Base-by-base conservation (phyloP, 2,797 vertebrate genomes). In the Sebastes itinus region DNA sequence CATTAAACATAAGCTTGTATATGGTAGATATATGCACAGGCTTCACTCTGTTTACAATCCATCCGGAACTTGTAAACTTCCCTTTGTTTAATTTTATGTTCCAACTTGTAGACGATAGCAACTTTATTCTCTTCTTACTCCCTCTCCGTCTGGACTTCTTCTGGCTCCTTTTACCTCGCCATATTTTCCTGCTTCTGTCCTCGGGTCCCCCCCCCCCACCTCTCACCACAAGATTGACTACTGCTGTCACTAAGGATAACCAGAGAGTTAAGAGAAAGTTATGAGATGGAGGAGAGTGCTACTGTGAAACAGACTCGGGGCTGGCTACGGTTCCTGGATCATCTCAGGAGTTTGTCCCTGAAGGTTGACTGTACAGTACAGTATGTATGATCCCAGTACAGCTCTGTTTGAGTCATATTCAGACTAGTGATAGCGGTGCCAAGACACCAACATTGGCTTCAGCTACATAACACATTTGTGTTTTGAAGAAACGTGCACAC, bases 81-180 rank as follows among this genome's bases (percentile, higher is more conserved):
- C 46, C 46, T 66, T 67, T 83, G 63, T 87, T 80, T 82, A 75
- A 84, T 82, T 84, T 86, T 67, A 71, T 69, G 23, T 82, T 72
- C 30, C 32, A 78, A 56, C 46, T 72, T 68, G 35, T 75, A 77
- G 72, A 81, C 71, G 23, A 79, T 42, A 5, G 22, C 49, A 65
- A 64, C 32, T 75, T 59, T 75, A 62, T 66, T 83, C 25, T 68
- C 33, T 64, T 22, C n/a, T 64, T 56, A 9, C 28, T 52, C 55
- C 23, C n/a, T 42, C 61, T 38, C 61, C 64, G 23, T 73, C 72
- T 59, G 49, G 11, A 8, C 54, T 18, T 32, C 22, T 46, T 66
- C n/a, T 20, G 30, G 66, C 76, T 80, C 54, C 55, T 59, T 58
- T 75, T 58, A 63, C 70, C 18, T 18, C 38, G 2, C 5, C 25